Conservation (phyloP, 2,888 invertebrate species). For the Chymomyza procnemis region DNA sequence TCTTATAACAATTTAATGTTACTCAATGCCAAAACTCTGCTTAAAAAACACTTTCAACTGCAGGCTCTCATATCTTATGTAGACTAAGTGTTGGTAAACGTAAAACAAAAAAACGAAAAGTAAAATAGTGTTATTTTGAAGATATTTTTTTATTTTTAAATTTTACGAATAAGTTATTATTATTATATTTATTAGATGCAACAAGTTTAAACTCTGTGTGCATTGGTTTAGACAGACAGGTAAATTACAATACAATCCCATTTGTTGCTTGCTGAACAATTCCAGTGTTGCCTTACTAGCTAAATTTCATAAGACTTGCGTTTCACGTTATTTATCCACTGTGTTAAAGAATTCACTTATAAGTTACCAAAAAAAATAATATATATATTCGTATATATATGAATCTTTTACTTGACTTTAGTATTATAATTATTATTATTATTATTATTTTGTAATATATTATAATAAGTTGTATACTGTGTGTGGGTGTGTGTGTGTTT, state of each 20-base stretch:
- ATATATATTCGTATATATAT: slow-evolving; percentile 5
- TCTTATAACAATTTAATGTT: no score
- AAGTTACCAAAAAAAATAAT: slow-evolving; percentile 60
- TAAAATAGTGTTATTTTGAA: slow-evolving; percentile 5
- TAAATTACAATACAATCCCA: slow-evolving; percentile 16
- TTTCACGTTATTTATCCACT: slow-evolving; percentile 74
- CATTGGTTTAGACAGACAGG: slow-evolving; percentile 1
- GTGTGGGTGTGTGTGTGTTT: slow-evolving; percentile 25
- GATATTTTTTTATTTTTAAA: no score
- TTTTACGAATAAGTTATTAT: no score
- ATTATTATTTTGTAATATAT: background rate
- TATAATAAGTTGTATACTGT: slow-evolving; percentile 2
- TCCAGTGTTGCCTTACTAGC: slow-evolving; percentile 71
- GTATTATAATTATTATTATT: background rate
- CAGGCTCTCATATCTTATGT: no score
- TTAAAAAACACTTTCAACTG: no score
- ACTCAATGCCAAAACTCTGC: no score
- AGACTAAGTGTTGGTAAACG: no score
- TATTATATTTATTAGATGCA: slow-evolving; percentile 11
- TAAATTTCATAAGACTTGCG: slow-evolving; percentile 79
- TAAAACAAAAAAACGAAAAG: background rate
- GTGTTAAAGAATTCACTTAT: slow-evolving; percentile 55
- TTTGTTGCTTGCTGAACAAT: slow-evolving; percentile 45
- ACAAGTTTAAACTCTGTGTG: slow-evolving; percentile 4
- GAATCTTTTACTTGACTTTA: background rate